Base-by-base conservation (phyloP, 1,140 invertebrate genomes). In the Luehdorfia chinensis region DNA sequence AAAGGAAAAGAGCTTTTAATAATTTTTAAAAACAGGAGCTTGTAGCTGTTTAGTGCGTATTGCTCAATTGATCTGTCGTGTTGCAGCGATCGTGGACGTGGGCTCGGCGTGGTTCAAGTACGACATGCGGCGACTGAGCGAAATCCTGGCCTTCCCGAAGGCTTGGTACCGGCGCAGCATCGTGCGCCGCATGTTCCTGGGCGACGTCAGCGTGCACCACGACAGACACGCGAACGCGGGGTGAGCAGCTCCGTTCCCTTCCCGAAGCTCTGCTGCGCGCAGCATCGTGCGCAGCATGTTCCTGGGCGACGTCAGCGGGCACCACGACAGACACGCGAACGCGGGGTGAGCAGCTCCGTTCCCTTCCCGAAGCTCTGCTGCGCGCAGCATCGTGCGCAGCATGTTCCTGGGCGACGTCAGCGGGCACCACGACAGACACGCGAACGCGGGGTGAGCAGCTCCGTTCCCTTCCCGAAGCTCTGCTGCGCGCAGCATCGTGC, bases 71-170 rank as follows among this genome's bases (percentile, higher is more conserved):
- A n/a, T n/a, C n/a, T n/a, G n/a, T n/a, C n/a, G 2, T 41, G 7
- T 39, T 12, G 15, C 75, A 94, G 95, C 95, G 6, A 97, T 98
- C 51, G 93, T 96, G 61, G 97, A 98, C 84, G 96, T 99, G 68
- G 98, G 97, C 16, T 97, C 95, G n/a, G 98, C 98, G 13, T 96
- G 95, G 12, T 99, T 99, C 79, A 98, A 99, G 73, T 99, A 99
- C 81, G 98, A 99, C 76, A 99, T 99, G 97, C 90, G 98, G 39
- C 90, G 98, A n/a, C 80, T 99, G 46, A 96, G 96, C 0, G 98
- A 99, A 87, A 98, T 99, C 60, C 84, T 99, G 25, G 96, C 97
- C 2, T 99, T 99, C 74, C 98, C 98, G 0, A 98, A 98, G 87
- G 97, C 98, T 2, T 99, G 98, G 98, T 98, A 98, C 74, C 88